phyloP scores from a whole-genome alignment of 1,140 invertebrate genomes.

The Nasonia giraulti region DNA sequence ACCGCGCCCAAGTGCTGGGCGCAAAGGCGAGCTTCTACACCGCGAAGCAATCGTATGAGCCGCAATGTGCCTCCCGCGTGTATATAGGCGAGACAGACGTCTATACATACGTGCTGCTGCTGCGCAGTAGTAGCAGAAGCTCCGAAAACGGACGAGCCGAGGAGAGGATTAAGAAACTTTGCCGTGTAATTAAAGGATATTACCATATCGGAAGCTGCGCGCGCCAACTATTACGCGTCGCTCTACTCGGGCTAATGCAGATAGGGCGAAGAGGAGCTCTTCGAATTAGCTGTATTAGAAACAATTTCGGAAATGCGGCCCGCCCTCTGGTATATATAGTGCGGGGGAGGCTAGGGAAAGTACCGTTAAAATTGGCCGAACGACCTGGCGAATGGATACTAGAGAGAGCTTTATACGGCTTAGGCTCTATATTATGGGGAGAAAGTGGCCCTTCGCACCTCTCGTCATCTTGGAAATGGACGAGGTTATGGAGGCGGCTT shows the following conservation, averaged over 20 bases:
- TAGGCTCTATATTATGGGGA: not conserved
- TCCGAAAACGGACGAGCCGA: not conserved
- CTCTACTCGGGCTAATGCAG: not conserved
- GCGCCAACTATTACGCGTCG: not conserved
- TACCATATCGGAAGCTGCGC: not conserved
- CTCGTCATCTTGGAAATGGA: not conserved
- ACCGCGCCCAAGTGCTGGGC: not conserved
- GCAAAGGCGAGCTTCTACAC: not conserved
- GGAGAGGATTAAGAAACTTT: conserved; percentile 10
- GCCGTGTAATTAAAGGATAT: conserved; percentile 10
- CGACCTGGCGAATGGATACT: not conserved
- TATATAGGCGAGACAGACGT: not conserved
- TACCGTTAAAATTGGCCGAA: not conserved
- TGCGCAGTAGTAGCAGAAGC: not conserved
- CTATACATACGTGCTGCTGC: not conserved
- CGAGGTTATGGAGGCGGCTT: not conserved
- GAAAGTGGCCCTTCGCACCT: not conserved
- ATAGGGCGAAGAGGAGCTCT: too few species aligned
- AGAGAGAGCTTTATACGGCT: not conserved
- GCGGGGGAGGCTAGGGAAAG: not conserved
- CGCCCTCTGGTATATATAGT: too few species aligned
- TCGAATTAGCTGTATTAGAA: not conserved
- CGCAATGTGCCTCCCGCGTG: not conserved
- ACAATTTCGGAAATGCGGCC: not conserved
- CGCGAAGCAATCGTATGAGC: not conserved